phyloP scores from a whole-genome alignment of 2,113 vertebrate genomes.

The Numida meleagris region DNA sequence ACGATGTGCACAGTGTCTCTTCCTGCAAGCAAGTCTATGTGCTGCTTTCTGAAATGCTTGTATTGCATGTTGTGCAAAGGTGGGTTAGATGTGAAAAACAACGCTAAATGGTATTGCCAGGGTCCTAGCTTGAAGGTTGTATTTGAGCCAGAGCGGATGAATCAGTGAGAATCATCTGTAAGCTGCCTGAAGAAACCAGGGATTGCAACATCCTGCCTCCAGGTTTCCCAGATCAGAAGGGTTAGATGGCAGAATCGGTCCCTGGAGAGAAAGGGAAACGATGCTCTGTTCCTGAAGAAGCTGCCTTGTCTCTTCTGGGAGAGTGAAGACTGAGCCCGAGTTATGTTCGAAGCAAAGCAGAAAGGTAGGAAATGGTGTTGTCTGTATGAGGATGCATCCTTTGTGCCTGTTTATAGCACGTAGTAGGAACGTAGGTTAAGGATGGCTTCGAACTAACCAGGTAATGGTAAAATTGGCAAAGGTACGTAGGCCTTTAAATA shows the following conservation, averaged over 20 bases:
- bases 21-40: neutral
- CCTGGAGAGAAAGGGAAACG: neutral
- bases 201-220: neutral
- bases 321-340: neutral
- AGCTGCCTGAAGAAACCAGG: neutral
- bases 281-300: neutral
- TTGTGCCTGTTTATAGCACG: neutral
- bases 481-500: neutral
- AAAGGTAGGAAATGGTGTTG: neutral
- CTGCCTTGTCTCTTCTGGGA: neutral
- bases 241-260: neutral
- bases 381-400: neutral
- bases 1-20: neutral
- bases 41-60: neutral
- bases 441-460: neutral
- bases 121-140: neutral
- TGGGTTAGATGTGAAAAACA: neutral
- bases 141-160: neutral
- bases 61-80: neutral
- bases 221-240: neutral
- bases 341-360: neutral
- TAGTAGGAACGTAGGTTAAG: neutral
- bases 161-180: neutral
- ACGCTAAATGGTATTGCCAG: neutral
- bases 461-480: neutral